Base-by-base conservation (phyloP, 1,140 invertebrate genomes). In the Akabosia matsudoensis region DNA sequence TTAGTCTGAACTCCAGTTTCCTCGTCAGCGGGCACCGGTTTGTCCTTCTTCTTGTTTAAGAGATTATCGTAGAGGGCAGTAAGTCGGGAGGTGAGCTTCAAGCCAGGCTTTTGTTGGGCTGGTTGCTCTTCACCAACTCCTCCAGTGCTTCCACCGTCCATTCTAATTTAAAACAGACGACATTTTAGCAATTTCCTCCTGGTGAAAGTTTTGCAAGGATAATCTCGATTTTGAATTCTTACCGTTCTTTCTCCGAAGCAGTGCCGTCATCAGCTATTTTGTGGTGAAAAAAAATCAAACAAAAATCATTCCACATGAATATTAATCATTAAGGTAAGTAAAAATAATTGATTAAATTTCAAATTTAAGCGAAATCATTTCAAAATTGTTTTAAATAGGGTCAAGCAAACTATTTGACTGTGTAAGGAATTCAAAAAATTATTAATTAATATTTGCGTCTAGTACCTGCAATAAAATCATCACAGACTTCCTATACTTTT, bases 251-350 rank as follows among this genome's bases (percentile, higher is more conserved):
- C 73, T 81, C 80, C 7, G 80, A 81, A 31, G 80, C 71, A 34
- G 80, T 81, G 64, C 80, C 80, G 74, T 81, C 80, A 75, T 81
- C 79, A 56, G 77, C 80, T 81, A 74, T n/a, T n/a, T n/a, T n/a
- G 56, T n/a, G 45, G 71, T 34, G 28, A 76, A 52, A 76, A 33
- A 56, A 76, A 77, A 78, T 37, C 18, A 71, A 73, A 70, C n/a
- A 72, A 34, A 28, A 37, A 72, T 37, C 10, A 45, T 34, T 37
- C 61, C 7, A 30, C 30, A 30, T 67, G 3, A 30, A 67, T 30
- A 28, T 45, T 45, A 45, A 45, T n/a, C n/a, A n/a, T 45, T 45
- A 67, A 30, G 61, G 61, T 67, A 67, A 67, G 61, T 61, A 7
- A 51, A 51, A 51, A 51, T 10, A 10, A 51, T n/a, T 61, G 14